Percentiles rank a stretch among this genome's conserved stretches.
Evolutionary conservation across 2,888 invertebrate species (phyloP).

Genomic region (Thecophora atra): DNA sequence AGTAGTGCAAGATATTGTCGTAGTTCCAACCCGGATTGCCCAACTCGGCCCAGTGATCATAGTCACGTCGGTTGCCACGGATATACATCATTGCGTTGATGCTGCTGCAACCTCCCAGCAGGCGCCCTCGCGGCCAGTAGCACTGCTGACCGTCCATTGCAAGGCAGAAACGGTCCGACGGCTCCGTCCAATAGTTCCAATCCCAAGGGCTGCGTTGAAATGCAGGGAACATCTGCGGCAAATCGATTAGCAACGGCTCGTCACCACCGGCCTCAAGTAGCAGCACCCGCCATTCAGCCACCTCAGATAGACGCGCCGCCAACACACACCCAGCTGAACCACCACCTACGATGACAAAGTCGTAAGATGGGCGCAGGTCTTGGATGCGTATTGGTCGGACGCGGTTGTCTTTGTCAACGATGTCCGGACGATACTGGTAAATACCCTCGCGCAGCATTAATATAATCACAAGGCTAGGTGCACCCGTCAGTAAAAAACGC

Average conservation of each 20-base stretch:
- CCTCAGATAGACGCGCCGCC: conserved; percentile 81
- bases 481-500: conserved; percentile 72
- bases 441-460: conserved; percentile 74
- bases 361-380: conserved; percentile 73
- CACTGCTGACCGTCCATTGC: conserved; percentile 74
- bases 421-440: conserved; percentile 74
- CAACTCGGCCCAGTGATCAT: conserved; percentile 82
- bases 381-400: conserved; percentile 69
- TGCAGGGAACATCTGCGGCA: conserved; percentile 77
- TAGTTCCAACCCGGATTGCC: conserved; percentile 85
- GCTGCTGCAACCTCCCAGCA: conserved; percentile 82
- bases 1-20: conserved; percentile 77
- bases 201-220: conserved; percentile 80
- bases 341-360: conserved; percentile 83
- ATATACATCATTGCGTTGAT: conserved; percentile 91
- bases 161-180: conserved; percentile 74
- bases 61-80: conserved; percentile 84
- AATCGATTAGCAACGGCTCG: conserved; percentile 76
- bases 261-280: conserved; percentile 84
- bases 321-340: conserved; percentile 85
- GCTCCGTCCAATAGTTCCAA: conserved; percentile 84
- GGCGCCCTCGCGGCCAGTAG: conserved; percentile 83
- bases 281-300: conserved; percentile 75
- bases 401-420: conserved; percentile 74
- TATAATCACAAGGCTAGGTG: conserved; percentile 74